Base-by-base conservation (phyloP, 2,888 invertebrate genomes). In the Lepas anatifera region DNA sequence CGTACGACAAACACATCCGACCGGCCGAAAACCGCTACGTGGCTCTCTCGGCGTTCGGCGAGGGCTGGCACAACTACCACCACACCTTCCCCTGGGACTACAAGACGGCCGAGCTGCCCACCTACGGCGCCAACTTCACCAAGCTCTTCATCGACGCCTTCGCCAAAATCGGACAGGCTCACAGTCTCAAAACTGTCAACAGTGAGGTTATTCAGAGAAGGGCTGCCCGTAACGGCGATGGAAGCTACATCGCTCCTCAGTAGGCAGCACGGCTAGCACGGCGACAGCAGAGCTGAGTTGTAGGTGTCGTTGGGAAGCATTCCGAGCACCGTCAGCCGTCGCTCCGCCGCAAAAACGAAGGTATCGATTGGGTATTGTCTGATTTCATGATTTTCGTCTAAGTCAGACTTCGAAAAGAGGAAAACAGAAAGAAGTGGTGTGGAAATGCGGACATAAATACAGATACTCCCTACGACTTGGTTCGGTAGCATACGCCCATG, bases 1-100 rank as follows among this genome's bases (percentile, higher is more conserved):
- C 95, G 0, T 96, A 95, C 77, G 95, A 96, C 81, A 88, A 84
- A 70, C 63, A 71, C 68, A 77, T 76, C 48, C 70, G 72, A 67
- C 75, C 76, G 4, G 72, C 73, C 8, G 76, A 76, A 66, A 76
- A 77, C 70, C 52, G 67, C 29, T 41, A 67, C 27, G 76, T 76
- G 58, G 73, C 76, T n/a, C 68, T 71, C 32, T 70, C 87, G 32
- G 86, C 90, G 0, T 83, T 90, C 80, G 92, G 92, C 0, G 92
- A 92, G 79, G 94, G 95, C 4, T 95, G 91, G 89, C 94, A 94
- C 82, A 95, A 95, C 81, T 95, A 92, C 80, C 94, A 95, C 79
- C 95, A 95, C 80, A 88, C 89, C 0, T 95, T 95, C 80, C 94
- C 94, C 0, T 91, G 90, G 88, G 94, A 95, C 80, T 95, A 95